Evolutionary conservation across 2,797 vertebrate species (phyloP).

Genomic region (Chelonia mydas): DNA sequence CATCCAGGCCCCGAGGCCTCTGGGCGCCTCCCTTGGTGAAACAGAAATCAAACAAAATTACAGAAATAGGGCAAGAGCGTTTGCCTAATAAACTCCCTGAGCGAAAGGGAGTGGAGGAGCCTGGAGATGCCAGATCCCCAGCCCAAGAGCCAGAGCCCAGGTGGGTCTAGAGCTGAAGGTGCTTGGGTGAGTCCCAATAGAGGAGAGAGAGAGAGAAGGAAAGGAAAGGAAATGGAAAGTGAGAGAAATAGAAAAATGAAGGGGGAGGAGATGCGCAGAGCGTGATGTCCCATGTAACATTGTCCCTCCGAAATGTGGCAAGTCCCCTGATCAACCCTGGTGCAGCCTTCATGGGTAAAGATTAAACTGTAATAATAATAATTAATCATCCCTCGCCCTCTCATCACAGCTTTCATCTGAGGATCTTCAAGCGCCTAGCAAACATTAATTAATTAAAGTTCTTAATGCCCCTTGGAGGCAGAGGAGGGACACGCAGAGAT

Average conservation of each 20-base stretch:
- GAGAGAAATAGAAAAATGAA: conserved; percentile 35
- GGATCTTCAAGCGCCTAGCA: conserved; percentile 70
- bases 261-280: conserved; percentile 41
- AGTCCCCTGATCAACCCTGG: conserved; percentile 62
- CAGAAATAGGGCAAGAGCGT: conserved; percentile 77
- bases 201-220: conserved; percentile 20
- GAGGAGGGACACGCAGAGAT: conserved; percentile 33
- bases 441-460: conserved; percentile 68
- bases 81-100: conserved; percentile 73
- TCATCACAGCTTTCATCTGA: conserved; percentile 72
- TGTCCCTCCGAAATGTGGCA: conserved; percentile 10
- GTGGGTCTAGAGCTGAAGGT: conserved; percentile 49
- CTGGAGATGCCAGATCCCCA: conserved; percentile 41
- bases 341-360: conserved; percentile 68
- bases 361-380: conserved; percentile 76
- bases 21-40: conserved; percentile 80
- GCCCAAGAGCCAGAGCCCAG: conserved; percentile 58
- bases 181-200: conserved; percentile 47
- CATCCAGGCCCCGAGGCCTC: conserved; percentile 76
- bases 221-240: conserved; percentile 49
- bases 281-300: conserved; percentile 61
- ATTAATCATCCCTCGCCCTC: conserved; percentile 75
- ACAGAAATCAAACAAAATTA: conserved; percentile 79
- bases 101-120: conserved; percentile 59
- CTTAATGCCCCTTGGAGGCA: conserved; percentile 45